phyloP scores from a whole-genome alignment of 2,113 vertebrate genomes.

The Dicrurus megarhynchus region DNA sequence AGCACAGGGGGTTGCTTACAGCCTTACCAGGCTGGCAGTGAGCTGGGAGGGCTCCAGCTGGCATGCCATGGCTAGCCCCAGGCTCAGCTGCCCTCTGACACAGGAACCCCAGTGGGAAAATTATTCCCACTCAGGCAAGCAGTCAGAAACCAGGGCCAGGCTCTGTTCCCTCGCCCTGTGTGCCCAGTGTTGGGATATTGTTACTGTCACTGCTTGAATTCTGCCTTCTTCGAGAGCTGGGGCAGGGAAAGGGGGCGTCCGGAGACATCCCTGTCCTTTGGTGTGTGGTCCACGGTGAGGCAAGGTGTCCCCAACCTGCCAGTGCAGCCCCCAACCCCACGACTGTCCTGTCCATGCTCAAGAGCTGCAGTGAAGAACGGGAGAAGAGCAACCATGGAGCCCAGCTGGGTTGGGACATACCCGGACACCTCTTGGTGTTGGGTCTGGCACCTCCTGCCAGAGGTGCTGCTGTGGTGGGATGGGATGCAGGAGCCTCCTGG shows the following conservation, averaged over 20 bases:
- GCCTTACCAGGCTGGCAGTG: background rate
- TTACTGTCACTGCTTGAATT: background rate
- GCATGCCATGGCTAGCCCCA: background rate
- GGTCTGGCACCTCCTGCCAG: background rate
- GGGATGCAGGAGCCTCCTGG: background rate
- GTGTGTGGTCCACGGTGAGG: accelerated
- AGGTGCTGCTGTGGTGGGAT: background rate
- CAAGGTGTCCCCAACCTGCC: background rate
- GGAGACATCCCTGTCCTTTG: background rate
- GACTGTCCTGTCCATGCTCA: background rate
- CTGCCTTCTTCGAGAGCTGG: background rate
- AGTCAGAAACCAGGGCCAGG: background rate
- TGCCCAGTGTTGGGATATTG: background rate
- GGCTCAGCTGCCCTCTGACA: background rate
- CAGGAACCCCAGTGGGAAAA: background rate
- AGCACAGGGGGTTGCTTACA: background rate
- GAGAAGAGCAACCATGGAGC: background rate
- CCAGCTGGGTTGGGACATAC: background rate
- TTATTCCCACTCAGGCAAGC: background rate
- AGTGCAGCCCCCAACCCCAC: accelerated
- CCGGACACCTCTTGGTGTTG: accelerated
- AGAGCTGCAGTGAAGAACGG: accelerated
- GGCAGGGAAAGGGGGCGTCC: background rate
- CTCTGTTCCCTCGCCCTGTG: background rate
- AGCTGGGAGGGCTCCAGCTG: conserved; percentile 15